Evolutionary conservation across 1,140 invertebrate genomes (phyloP).

Genomic region (Carposina sasakii): DNA sequence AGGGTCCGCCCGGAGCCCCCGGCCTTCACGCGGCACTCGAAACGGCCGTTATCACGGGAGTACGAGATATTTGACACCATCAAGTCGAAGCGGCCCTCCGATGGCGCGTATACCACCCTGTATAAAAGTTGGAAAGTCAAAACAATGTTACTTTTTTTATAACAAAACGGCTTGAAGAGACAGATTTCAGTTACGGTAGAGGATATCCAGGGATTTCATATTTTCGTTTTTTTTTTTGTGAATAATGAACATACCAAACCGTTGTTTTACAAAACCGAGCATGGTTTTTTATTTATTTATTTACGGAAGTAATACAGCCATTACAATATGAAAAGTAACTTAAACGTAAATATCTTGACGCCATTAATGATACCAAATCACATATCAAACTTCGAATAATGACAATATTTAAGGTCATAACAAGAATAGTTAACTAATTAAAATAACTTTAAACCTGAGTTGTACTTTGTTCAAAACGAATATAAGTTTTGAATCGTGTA

Average conservation of each 20-base stretch:
- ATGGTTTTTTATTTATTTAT: neutral
- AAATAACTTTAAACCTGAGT: too few relatives aligned
- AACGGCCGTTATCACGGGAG: slow-evolving; percentile 91
- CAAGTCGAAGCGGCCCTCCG: slow-evolving; percentile 89
- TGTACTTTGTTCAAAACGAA: too few relatives aligned
- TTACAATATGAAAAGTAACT: too few relatives aligned
- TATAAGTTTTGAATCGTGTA: too few relatives aligned
- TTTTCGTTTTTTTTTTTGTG: neutral
- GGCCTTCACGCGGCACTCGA: slow-evolving; percentile 91
- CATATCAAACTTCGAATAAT: too few relatives aligned
- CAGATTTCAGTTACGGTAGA: too few relatives aligned
- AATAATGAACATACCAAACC: neutral
- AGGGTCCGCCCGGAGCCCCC: slow-evolving; percentile 86
- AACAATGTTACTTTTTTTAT: neutral
- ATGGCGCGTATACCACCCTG: slow-evolving; percentile 83
- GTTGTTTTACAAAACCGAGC: neutral
- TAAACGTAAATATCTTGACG: too few relatives aligned
- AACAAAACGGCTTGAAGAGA: neutral
- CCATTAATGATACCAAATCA: too few relatives aligned
- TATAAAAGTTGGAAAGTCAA: slow-evolving; percentile 13
- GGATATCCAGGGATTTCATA: neutral
- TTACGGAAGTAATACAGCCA: too few relatives aligned
- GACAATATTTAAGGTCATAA: too few relatives aligned
- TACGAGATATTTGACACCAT: slow-evolving; percentile 90
- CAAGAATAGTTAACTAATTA: too few relatives aligned